Conservation (phyloP, 2,113 vertebrate genomes). For the Paracanthobrama guichenoti region DNA sequence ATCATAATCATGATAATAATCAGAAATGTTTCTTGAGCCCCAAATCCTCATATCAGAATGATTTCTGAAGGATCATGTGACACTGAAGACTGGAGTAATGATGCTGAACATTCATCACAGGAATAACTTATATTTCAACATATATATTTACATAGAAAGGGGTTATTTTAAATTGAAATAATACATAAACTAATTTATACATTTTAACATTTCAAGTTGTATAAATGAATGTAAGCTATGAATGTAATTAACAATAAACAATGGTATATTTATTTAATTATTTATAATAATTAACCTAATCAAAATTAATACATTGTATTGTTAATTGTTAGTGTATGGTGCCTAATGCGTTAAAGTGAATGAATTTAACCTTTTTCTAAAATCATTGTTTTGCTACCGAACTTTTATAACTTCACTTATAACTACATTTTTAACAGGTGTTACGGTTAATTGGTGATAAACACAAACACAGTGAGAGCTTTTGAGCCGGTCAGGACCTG, state of each 20-base stretch:
- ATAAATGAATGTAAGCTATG: not conserved
- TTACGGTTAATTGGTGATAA: conserved; percentile 29
- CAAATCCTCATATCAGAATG: too few species aligned
- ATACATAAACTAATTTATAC: not conserved
- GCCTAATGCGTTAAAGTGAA: not conserved
- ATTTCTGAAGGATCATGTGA: too few species aligned
- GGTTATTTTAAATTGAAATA: not conserved
- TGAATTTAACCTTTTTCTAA: not conserved
- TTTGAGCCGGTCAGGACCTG: conserved; percentile 42
- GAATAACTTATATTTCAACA: too few species aligned
- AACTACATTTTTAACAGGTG: conserved; percentile 16
- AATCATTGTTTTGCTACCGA: not conserved
- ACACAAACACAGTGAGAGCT: conserved; percentile 14
- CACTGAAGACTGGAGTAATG: too few species aligned
- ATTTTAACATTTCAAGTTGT: not conserved
- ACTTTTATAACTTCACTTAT: too few species aligned
- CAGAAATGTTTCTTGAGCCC: too few species aligned
- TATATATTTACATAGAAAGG: too few species aligned
- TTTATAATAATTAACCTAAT: not conserved
- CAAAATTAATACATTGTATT: not conserved
- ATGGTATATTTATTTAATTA: not conserved
- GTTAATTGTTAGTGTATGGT: not conserved
- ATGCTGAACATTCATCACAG: too few species aligned
- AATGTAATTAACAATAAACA: not conserved
- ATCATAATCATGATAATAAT: too few species aligned